Evolutionary conservation across 2,797 vertebrate genomes (phyloP).

Genomic region (Harpagifer antarcticus): DNA sequence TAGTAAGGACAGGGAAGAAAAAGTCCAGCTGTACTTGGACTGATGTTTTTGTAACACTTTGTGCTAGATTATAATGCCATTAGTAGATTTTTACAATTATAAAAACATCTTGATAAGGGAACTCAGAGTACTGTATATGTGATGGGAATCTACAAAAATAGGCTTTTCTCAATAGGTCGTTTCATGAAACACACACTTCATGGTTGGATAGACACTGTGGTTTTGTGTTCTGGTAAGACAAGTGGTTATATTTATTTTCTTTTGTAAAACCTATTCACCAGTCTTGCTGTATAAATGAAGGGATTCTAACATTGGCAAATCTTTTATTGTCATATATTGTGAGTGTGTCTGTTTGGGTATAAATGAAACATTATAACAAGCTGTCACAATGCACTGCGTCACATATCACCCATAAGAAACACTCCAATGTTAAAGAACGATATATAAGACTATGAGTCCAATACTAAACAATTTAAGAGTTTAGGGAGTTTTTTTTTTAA

Average conservation of each 20-base stretch:
- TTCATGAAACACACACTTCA: neutral
- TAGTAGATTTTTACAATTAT: neutral
- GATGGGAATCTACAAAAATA: neutral
- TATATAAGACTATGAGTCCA: no score
- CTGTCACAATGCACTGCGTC: neutral
- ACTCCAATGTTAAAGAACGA: no score
- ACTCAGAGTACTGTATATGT: neutral
- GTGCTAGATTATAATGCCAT: neutral
- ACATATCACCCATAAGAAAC: no score
- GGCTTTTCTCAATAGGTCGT: neutral
- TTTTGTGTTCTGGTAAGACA: neutral
- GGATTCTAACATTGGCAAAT: neutral
- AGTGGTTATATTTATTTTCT: neutral
- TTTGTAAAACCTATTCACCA: neutral
- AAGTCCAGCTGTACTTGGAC: no score
- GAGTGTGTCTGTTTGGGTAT: neutral
- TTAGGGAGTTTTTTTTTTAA: no score
- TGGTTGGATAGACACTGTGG: rapidly evolving
- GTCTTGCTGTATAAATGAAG: neutral
- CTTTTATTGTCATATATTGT: neutral
- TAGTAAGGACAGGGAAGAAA: neutral
- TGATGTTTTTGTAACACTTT: no score
- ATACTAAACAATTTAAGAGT: neutral
- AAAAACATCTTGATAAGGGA: neutral
- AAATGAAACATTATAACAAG: neutral